phyloP scores from a whole-genome alignment of 2,113 vertebrate genomes.

The Silurus glanis region DNA sequence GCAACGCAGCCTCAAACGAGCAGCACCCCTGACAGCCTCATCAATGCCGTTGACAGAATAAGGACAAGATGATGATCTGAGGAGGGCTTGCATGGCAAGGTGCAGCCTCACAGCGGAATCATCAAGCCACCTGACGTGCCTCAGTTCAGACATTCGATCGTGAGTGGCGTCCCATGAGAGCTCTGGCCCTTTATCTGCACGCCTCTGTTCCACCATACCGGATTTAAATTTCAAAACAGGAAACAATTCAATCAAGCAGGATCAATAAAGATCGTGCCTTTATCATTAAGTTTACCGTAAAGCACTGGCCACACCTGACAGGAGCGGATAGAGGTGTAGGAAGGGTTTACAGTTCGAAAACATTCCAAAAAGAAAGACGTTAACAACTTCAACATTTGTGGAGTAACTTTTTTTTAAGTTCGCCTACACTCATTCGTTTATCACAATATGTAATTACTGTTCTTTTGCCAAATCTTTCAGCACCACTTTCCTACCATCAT shows the following conservation, averaged over 20 bases:
- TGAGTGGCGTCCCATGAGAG: constrained; percentile 74
- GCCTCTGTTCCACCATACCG: constrained; percentile 36
- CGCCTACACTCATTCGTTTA: not conserved
- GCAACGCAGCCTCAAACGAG: constrained; percentile 73
- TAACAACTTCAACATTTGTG: not conserved
- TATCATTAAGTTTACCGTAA: constrained; percentile 50
- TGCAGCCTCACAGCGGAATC: constrained; percentile 69
- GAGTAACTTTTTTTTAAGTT: not conserved
- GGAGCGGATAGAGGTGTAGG: constrained; percentile 5
- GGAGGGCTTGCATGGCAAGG: constrained; percentile 66
- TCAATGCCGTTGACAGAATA: constrained; percentile 80
- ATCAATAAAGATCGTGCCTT: constrained; percentile 68
- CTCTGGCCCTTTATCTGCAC: constrained; percentile 53
- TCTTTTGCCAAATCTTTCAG: not conserved
- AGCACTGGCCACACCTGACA: constrained; percentile 40
- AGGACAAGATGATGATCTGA: constrained; percentile 78
- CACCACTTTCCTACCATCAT: not conserved
- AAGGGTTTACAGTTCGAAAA: not conserved
- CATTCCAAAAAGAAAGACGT: not conserved
- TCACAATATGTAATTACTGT: not conserved
- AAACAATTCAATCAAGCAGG: constrained; percentile 69
- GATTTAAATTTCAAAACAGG: constrained; percentile 79
- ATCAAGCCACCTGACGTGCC: constrained; percentile 77
- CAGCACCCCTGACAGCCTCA: constrained; percentile 77
- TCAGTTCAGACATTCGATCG: constrained; percentile 66